Base-by-base conservation (phyloP, 2,113 vertebrate genomes). In the Talpa occidentalis region DNA sequence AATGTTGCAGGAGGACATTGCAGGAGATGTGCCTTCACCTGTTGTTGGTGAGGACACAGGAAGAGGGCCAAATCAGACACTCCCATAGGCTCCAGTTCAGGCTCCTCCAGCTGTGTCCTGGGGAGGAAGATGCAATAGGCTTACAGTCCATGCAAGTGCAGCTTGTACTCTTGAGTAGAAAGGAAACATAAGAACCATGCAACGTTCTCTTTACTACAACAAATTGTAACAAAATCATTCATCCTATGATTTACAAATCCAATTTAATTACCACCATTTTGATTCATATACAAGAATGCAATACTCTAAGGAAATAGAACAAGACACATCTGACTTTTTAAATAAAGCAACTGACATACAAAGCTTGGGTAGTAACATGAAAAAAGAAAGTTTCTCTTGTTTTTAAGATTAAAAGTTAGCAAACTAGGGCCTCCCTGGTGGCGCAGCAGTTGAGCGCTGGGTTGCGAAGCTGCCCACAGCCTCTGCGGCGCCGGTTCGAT, bases 71-170 rank as follows among this genome's bases (percentile, higher is more conserved):
- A 47, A 16, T 22, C 16, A 22, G 28, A 82, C 4, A 7, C 6
- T 5, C 16, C 1, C 47, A 24, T 0, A 24, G 37, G 10, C 35
- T 64, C 28, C 32, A 10, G 16, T 4, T 5, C n/a, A 52, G 67
- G 4, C 30, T 24, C 17, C 28, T 35, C 22, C 5, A 24, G 16
- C 11, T 17, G 15, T 6, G 3, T 19, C 0, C 0, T 6, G 42
- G 44, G 21, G 1, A 37, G 37, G 66, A 32, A 0, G 49, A 0
- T 19, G 10, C 35, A 12, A 2, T 5, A 30, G 19, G 15, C 40
- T 19, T 3, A 10, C 26, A 44, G 21, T 19, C 28, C 49, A 62
- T 0, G 1, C n/a, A 21, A 0, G 37, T 8, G 49, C 17, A 26
- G 12, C 30, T 44, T 40, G 14, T 76, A 12, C 26, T 70, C 35